phyloP scores from a whole-genome alignment of 2,888 invertebrate genomes.

The Apamea anceps region DNA sequence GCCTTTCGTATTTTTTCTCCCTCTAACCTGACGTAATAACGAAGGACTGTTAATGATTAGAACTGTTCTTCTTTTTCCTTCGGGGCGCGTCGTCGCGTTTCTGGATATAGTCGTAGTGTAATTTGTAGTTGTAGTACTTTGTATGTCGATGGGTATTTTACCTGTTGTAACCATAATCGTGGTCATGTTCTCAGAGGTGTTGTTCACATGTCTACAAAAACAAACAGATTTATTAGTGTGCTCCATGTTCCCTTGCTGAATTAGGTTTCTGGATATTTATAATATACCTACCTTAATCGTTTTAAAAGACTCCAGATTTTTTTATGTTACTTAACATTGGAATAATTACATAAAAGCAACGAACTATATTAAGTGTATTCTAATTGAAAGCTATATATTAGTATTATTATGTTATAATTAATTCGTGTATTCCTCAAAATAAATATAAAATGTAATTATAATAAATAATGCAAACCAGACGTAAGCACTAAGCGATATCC shows the following conservation, averaged over 20 bases:
- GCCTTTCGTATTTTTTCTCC: not conserved
- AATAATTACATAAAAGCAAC: not conserved
- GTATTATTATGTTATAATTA: not conserved
- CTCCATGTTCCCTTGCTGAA: not conserved
- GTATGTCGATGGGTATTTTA: not conserved
- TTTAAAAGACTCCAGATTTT: not conserved
- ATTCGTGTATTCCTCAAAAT: not conserved
- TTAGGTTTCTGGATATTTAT: not conserved
- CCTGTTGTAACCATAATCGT: not conserved
- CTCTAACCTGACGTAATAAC: conserved; percentile 4
- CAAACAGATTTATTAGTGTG: not conserved
- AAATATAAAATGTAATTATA: not conserved
- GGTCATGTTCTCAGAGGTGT: not conserved
- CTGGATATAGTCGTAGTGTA: not conserved
- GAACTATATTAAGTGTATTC: not conserved
- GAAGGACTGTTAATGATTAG: conserved; percentile 68
- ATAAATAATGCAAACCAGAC: not conserved
- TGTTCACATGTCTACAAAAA: conserved; percentile 24
- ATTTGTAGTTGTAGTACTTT: not conserved
- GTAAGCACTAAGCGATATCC: not conserved
- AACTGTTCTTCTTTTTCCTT: conserved; percentile 55
- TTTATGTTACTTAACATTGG: no score
- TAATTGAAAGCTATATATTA: not conserved
- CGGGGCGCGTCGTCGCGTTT: not conserved
- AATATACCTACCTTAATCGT: not conserved